phyloP scores from a whole-genome alignment of 2,113 vertebrate genomes.

The Pomatorhinus ruficollis region DNA sequence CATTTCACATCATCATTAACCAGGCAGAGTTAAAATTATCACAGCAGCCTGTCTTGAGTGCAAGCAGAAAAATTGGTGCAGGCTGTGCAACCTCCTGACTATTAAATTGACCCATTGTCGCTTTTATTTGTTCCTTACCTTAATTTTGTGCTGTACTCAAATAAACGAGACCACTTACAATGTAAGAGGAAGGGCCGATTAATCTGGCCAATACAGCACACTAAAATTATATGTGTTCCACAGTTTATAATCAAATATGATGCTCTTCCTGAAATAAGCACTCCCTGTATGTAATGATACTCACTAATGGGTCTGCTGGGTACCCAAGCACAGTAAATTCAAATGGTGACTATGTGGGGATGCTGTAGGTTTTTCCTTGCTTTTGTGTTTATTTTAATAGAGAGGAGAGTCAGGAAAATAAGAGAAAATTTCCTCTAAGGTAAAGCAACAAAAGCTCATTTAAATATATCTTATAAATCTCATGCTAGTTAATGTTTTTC shows the following conservation, averaged over 20 bases:
- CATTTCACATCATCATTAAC: not conserved
- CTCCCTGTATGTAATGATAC: not conserved
- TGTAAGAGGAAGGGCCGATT: not conserved
- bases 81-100: not conserved
- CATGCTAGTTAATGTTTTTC: not conserved
- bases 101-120: not conserved
- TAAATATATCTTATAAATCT: not conserved
- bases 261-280: constrained; percentile 14
- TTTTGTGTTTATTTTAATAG: not conserved
- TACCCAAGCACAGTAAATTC: not conserved
- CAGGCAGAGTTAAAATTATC: not conserved
- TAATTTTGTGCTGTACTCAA: not conserved
- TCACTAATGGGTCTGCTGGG: not conserved
- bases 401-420: not conserved
- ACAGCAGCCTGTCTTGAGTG: not conserved
- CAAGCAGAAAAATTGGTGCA: not conserved
- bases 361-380: not conserved
- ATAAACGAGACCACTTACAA: not conserved
- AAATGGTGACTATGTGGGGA: not conserved
- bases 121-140: not conserved
- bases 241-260: not conserved
- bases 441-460: not conserved
- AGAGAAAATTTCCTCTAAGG: not conserved
- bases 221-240: constrained; percentile 4
- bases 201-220: not conserved